These are phyloP conservation scores for Anadara kagoshimensis DNA, from an alignment of 1,140 invertebrate genomes.

Conservation along the genomic window DNA sequence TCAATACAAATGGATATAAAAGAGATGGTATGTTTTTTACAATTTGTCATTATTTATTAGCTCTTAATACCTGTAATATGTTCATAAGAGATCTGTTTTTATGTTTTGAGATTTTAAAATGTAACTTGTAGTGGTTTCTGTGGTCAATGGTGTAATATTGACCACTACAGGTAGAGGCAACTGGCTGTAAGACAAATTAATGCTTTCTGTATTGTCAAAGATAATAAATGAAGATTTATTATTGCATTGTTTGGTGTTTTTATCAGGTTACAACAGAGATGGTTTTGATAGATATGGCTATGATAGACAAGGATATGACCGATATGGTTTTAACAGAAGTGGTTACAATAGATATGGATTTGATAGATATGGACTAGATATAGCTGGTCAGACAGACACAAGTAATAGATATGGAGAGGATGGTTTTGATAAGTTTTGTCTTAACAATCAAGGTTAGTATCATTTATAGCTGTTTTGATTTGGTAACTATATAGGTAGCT, in stretches of 20 bases:
- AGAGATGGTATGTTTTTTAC: slow-evolving; percentile 45
- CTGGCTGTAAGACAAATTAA: too few species aligned
- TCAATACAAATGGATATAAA: slow-evolving; percentile 50
- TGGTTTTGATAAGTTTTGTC: slow-evolving; percentile 55
- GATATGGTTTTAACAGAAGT: slow-evolving; percentile 52
- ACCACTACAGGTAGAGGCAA: too few species aligned
- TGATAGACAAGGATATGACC: slow-evolving; percentile 59
- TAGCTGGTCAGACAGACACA: slow-evolving; percentile 47
- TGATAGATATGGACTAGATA: slow-evolving; percentile 55
- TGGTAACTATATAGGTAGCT: background rate
- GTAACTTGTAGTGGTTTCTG: too few species aligned
- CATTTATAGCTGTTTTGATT: background rate
- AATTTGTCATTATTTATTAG: background rate
- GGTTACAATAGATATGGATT: slow-evolving; percentile 61
- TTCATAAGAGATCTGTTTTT: too few species aligned
- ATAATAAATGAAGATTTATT: background rate
- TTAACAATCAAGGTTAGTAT: slow-evolving; percentile 52
- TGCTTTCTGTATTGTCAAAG: too few species aligned
- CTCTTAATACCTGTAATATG: too few species aligned
- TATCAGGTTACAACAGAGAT: slow-evolving; percentile 16
- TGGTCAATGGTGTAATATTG: too few species aligned
- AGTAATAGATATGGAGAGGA: slow-evolving; percentile 45
- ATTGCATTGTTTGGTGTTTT: background rate
- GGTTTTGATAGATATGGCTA: slow-evolving; percentile 36
- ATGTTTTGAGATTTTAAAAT: too few species aligned